phyloP scores from a whole-genome alignment of 2,113 vertebrate species.

The Laterallus jamaicensis region DNA sequence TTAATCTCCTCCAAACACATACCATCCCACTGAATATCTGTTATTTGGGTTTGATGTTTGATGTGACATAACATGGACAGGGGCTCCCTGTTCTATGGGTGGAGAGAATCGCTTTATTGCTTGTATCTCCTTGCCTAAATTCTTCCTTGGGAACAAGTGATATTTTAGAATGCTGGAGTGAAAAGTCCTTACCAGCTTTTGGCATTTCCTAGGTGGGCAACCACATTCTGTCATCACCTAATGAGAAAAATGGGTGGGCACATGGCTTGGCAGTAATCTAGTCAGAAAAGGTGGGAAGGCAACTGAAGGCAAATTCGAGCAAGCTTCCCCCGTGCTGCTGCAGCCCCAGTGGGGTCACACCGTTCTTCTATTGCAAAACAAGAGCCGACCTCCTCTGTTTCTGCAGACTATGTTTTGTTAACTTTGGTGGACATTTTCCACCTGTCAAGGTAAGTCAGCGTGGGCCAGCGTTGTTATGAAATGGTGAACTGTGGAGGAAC shows the following conservation, averaged over 20 bases:
- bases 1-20: background rate
- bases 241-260: background rate
- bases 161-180: background rate
- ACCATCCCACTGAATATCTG: conserved; percentile 3
- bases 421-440: background rate
- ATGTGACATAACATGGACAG: background rate
- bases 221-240: background rate
- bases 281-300: background rate
- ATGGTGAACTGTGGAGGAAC: background rate
- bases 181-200: background rate
- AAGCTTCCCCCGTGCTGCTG: background rate
- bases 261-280: background rate
- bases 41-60: background rate
- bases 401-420: background rate
- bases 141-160: background rate
- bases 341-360: background rate
- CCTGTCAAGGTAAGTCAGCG: background rate
- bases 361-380: background rate
- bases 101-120: background rate
- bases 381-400: background rate
- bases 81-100: background rate
- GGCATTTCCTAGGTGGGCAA: background rate
- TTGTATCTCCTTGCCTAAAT: background rate
- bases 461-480: background rate
- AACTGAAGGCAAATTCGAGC: background rate